These are phyloP conservation scores for Phoxinus dragarum DNA, from an alignment of 2,797 vertebrate species.

Conservation along the genomic window DNA sequence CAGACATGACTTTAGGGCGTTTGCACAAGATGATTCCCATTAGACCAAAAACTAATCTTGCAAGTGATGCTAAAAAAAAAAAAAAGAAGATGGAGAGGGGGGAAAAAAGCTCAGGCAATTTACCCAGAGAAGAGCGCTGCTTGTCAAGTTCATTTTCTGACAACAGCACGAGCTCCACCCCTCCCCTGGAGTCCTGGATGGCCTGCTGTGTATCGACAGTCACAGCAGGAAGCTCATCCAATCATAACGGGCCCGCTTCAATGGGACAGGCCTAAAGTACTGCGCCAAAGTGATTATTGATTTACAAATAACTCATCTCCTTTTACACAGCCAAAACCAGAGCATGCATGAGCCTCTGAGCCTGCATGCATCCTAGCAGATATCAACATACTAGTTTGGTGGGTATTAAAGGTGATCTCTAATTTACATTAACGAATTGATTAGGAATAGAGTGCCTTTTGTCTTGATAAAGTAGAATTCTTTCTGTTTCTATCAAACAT, in stretches of 20 bases:
- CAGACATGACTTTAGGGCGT: conserved; percentile 35
- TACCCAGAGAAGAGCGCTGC: background rate
- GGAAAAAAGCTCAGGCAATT: background rate
- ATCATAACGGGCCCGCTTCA: conserved; percentile 49
- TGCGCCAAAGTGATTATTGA: conserved; percentile 37
- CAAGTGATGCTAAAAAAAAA: conserved; percentile 19
- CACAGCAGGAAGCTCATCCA: conserved; percentile 46
- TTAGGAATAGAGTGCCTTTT: conserved; percentile 1
- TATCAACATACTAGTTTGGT: background rate
- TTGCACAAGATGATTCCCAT: conserved; percentile 34
- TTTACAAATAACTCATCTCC: conserved; percentile 36
- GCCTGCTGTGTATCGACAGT: conserved; percentile 29
- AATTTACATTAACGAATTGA: background rate
- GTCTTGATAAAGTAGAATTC: background rate
- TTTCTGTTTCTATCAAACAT: background rate
- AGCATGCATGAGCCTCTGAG: background rate
- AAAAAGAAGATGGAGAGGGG: background rate
- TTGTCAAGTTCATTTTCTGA: conserved; percentile 31
- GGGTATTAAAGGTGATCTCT: background rate
- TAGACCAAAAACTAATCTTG: conserved; percentile 33
- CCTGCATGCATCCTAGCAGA: background rate
- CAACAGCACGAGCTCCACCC: background rate
- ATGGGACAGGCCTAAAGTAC: conserved; percentile 28
- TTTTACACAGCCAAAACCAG: conserved; percentile 36
- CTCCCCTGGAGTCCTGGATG: conserved; percentile 16